Percentiles rank a stretch among this genome's conserved stretches.
phyloP scores from a whole-genome alignment of 2,797 vertebrate genomes.

The Xiphophorus birchmanni region DNA sequence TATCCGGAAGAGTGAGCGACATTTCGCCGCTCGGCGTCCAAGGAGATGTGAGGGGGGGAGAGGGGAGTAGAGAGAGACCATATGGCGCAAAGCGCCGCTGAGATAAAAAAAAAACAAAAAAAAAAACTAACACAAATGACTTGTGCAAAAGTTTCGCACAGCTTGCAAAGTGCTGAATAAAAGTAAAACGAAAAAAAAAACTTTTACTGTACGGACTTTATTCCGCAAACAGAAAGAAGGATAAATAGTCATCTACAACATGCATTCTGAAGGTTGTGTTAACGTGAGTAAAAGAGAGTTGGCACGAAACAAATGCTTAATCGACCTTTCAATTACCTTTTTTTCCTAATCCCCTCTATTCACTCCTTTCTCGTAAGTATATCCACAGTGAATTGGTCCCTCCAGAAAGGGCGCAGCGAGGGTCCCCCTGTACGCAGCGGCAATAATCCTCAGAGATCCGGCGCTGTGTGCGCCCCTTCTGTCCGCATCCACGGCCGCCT shows the following conservation, averaged over 20 bases:
- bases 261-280: background rate
- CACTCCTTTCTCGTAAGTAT: constrained; percentile 66
- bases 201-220: constrained; percentile 12
- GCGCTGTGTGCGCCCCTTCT: constrained; percentile 73
- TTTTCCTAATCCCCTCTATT: constrained; percentile 68
- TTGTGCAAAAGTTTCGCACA: constrained; percentile 16
- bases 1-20: constrained; percentile 66
- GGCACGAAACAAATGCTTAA: constrained; percentile 13
- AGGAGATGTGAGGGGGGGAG: background rate
- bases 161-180: constrained; percentile 1
- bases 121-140: background rate
- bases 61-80: constrained; percentile 46
- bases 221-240: background rate
- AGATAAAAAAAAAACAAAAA: background rate
- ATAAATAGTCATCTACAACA: background rate
- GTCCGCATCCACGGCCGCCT: constrained; percentile 80
- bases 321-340: constrained; percentile 77
- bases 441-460: constrained; percentile 75
- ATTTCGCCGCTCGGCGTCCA: constrained; percentile 59
- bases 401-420: constrained; percentile 58
- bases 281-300: background rate
- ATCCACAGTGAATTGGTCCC: constrained; percentile 69
- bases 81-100: constrained; percentile 58
- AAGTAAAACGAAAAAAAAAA: constrained; percentile 4
- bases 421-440: constrained; percentile 56